These are phyloP conservation scores for Oophaga sylvatica DNA, from an alignment of 2,797 vertebrate species.

Conservation along the genomic window DNA sequence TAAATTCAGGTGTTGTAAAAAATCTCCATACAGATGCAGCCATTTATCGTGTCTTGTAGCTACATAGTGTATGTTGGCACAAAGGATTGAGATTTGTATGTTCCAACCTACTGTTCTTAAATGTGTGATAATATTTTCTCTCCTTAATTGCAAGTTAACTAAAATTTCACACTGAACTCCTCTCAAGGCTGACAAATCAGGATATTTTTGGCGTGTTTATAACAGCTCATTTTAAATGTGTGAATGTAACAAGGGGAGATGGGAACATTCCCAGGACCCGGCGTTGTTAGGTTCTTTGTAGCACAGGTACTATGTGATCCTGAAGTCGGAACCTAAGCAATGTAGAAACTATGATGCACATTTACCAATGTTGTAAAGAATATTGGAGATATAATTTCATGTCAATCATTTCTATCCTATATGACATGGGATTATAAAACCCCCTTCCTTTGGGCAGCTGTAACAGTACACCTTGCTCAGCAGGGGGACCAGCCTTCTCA, in stretches of 20 bases:
- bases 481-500: no score
- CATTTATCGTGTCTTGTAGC: neutral
- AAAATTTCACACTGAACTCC: conserved; percentile 37
- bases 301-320: neutral
- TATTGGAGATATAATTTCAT: no score
- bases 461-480: no score
- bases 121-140: conserved; percentile 17
- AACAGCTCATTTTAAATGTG: conserved; percentile 37
- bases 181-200: neutral
- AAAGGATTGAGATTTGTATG: neutral
- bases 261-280: neutral
- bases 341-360: neutral
- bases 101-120: neutral
- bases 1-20: neutral
- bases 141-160: conserved; percentile 38
- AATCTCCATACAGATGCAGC: neutral
- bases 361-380: neutral
- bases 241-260: neutral
- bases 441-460: no score
- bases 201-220: conserved; percentile 35
- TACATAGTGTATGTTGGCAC: neutral
- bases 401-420: no score
- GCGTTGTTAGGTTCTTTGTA: neutral
- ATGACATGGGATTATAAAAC: no score
- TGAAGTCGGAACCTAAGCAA: neutral